Conservation (phyloP, 2,888 invertebrate genomes). For the Dasysyrphus tricinctus region DNA sequence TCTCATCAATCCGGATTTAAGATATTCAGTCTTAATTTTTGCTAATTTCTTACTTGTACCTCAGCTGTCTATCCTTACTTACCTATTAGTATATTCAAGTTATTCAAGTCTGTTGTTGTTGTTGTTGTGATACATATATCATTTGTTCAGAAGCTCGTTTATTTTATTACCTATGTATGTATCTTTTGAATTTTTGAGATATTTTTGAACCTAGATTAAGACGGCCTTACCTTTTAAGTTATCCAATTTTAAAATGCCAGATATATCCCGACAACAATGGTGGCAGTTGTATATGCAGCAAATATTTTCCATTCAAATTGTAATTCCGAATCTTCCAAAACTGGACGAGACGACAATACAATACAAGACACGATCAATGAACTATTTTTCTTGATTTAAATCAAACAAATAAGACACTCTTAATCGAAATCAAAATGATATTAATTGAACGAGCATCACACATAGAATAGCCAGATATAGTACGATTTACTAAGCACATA, state of each 20-base stretch:
- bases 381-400: conserved; percentile 35
- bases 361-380: conserved; percentile 60
- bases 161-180: not conserved
- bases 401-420: conserved; percentile 38
- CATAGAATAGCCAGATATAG: conserved; percentile 23
- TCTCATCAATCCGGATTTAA: conserved; percentile 13
- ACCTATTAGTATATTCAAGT: conserved; percentile 15
- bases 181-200: not conserved
- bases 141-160: conserved; percentile 21
- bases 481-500: conserved; percentile 17
- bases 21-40: not conserved
- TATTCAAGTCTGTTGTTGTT: conserved; percentile 5
- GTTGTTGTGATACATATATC: not conserved
- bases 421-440: conserved; percentile 54
- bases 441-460: conserved; percentile 54
- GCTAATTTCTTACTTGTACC: not conserved
- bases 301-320: conserved; percentile 75
- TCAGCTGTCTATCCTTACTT: not conserved
- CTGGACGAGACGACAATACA: conserved; percentile 42
- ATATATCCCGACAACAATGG: conserved; percentile 69
- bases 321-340: conserved; percentile 64
- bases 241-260: conserved; percentile 74
- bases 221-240: conserved; percentile 64
- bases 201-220: not conserved
- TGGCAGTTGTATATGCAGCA: conserved; percentile 69